Conservation (phyloP, 2,113 vertebrate species). For the Tychaedon coryphoeus region DNA sequence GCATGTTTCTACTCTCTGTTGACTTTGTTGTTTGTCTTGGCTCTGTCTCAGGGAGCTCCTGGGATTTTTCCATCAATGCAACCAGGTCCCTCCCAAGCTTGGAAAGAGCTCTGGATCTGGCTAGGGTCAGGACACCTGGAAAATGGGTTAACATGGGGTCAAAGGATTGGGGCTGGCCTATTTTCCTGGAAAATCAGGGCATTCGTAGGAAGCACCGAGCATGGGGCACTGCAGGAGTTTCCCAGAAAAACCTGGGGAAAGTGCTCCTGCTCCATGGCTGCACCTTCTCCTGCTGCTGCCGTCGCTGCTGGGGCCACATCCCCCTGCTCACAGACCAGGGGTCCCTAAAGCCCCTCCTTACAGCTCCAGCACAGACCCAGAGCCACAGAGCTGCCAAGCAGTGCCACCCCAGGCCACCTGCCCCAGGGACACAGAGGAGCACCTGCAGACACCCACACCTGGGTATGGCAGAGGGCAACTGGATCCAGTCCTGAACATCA, state of each 20-base stretch:
- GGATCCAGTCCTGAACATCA: neutral
- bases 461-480: neutral
- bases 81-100: neutral
- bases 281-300: neutral
- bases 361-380: neutral
- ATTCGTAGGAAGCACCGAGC: neutral
- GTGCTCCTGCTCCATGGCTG: neutral
- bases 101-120: neutral
- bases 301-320: neutral
- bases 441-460: neutral
- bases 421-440: neutral
- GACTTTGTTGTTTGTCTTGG: neutral
- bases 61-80: neutral
- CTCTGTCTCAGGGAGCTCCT: neutral
- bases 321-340: neutral
- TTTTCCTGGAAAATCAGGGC: neutral
- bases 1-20: neutral
- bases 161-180: neutral
- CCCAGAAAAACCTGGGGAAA: neutral
- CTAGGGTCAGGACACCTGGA: neutral
- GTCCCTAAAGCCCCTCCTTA: neutral
- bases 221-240: neutral
- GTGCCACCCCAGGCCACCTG: neutral
- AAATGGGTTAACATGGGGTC: neutral
- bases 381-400: neutral